Base-by-base conservation (phyloP, 2,888 invertebrate genomes). In the Rosalia funebris region DNA sequence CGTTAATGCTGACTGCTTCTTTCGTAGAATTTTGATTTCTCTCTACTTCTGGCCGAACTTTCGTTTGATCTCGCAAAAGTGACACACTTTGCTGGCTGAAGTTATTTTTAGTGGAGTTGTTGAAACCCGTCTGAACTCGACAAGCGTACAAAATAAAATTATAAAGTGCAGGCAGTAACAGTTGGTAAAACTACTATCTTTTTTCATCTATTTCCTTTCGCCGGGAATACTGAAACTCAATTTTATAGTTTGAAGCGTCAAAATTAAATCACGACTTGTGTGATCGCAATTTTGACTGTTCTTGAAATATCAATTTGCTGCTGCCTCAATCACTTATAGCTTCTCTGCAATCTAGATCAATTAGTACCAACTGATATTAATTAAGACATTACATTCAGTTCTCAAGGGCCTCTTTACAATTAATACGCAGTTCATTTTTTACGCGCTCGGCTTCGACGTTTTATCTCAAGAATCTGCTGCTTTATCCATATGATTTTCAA, bases 141-240 rank as follows among this genome's bases (percentile, higher is more conserved):
- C 62, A 65, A 65, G 44, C 68, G 66, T 68, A 63, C 60, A 53
- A 69, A 71, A 71, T 62, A 63, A 67, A 71, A 70, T 71, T 68
- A 71, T 68, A 67, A 66, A 71, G 69, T 70, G 67, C 69, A 63
- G 61, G 63, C 61, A 68, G 66, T 67, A 66, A 65, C 66, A 66
- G 67, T 69, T 68, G n/a, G 57, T 44, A 59, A 67, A 70, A 64
- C 60, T n/a, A n/a, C n/a, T 71, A 61, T 46, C 63, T 57, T 60
- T 57, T n/a, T 62, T 60, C 53, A 20, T 66, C 53, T 63, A 57
- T 63, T 69, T 64, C 64, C 57, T 55, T 57, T 63, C 53, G 11
- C 47, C 52, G 36, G 41, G 41, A 52, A 41, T 61, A 56, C 55
- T 52, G 61, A 65, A 66, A 68, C 62, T 65, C 66, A 57, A 63